These are phyloP conservation scores for Dinoponera quadriceps DNA, from an alignment of 1,140 invertebrate species.

Conservation along the genomic window DNA sequence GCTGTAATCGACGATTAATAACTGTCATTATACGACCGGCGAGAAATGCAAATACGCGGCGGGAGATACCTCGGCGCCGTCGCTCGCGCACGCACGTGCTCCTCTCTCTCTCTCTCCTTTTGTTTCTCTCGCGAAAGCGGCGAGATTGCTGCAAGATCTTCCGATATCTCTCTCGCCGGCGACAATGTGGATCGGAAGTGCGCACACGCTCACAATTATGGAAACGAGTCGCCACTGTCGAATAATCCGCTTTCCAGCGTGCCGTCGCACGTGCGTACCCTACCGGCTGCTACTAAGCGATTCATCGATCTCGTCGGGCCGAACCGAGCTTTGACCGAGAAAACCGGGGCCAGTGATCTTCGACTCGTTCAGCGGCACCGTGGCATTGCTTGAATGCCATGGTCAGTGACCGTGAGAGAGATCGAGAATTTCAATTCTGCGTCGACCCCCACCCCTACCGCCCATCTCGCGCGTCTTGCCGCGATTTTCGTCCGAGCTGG, in stretches of 20 bases:
- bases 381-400: conserved; percentile 73
- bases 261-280: not conserved
- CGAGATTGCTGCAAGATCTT: too few relatives aligned
- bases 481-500: conserved; percentile 28
- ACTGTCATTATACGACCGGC: conserved; percentile 19
- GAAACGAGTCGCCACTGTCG: too few relatives aligned
- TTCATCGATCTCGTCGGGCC: conserved; percentile 61
- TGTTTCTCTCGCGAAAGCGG: not conserved
- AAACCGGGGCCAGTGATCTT: conserved; percentile 71
- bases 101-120: not conserved
- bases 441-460: conserved; percentile 46
- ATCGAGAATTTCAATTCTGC: conserved; percentile 75
- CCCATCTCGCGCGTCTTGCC: conserved; percentile 10
- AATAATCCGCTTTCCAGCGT: not conserved
- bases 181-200: too few relatives aligned
- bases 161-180: too few relatives aligned
- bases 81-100: not conserved
- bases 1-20: conserved; percentile 38
- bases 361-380: conserved; percentile 72
- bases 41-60: conserved; percentile 26
- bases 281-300: conserved; percentile 34
- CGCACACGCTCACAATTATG: too few relatives aligned
- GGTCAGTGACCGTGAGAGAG: conserved; percentile 73
- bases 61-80: not conserved
- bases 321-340: conserved; percentile 63